A percentile compares a stretch with the other conserved stretches of the same genome.
Conservation (phyloP, 1,140 invertebrate genomes). For the Brachionus manjavacas region DNA sequence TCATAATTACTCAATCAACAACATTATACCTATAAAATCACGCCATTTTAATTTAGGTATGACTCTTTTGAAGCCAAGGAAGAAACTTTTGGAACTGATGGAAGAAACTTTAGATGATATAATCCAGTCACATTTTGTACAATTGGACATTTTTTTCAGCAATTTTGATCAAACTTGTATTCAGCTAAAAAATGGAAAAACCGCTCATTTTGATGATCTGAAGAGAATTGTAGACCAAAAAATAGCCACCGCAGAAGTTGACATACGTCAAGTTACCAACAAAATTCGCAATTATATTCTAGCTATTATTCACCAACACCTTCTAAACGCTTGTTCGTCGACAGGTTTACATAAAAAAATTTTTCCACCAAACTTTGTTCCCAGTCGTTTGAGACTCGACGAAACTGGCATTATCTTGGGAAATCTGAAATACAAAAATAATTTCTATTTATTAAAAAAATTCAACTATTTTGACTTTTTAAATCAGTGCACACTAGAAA, state of each 20-base stretch:
- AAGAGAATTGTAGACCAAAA: background rate
- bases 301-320: background rate
- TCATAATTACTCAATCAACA: background rate
- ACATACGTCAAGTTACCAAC: background rate
- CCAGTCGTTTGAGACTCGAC: background rate
- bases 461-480: constrained; percentile 30
- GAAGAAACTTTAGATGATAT: background rate
- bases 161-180: background rate
- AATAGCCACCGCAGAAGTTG: background rate
- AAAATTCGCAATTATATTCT: background rate
- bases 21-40: constrained; percentile 12
- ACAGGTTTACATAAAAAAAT: background rate
- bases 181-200: background rate
- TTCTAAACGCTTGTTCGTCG: background rate
- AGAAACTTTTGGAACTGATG: background rate
- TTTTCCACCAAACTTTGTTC: background rate
- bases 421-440: background rate
- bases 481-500: background rate
- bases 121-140: background rate
- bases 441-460: constrained; percentile 3
- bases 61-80: background rate
- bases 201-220: background rate
- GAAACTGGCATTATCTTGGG: background rate
- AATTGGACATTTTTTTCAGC: background rate
- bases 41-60: background rate